Conservation (phyloP, 2,113 vertebrate species). For the Copsychus sechellarum region DNA sequence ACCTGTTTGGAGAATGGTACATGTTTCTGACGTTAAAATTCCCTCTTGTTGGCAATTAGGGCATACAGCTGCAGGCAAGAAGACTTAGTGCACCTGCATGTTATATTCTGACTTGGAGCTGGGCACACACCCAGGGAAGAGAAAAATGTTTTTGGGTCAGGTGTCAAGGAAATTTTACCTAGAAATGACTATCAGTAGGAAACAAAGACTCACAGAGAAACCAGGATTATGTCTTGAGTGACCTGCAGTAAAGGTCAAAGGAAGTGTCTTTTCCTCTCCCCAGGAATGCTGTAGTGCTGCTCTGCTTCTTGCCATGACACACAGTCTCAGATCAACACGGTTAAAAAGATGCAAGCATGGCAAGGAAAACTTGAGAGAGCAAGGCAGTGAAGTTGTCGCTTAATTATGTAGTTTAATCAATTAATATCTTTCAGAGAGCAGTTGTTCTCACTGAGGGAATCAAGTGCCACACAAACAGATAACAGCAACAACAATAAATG, state of each 20-base stretch:
- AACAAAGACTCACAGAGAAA: background rate
- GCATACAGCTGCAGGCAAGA: background rate
- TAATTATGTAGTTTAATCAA: background rate
- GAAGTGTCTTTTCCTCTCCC: background rate
- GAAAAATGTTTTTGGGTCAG: background rate
- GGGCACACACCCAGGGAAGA: background rate
- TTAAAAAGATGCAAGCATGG: background rate
- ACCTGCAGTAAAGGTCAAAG: background rate
- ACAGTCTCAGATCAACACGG: background rate
- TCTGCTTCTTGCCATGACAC: background rate
- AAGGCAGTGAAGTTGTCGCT: background rate
- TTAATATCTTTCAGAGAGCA: background rate
- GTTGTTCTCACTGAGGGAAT: background rate
- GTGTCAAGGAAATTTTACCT: background rate
- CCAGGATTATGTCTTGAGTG: background rate
- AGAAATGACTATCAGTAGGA: background rate
- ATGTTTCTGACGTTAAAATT: background rate
- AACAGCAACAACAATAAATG: background rate
- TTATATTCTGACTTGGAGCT: background rate
- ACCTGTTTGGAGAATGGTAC: background rate
- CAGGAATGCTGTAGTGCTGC: background rate
- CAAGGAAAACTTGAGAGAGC: background rate
- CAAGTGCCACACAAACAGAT: background rate
- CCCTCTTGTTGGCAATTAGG: background rate
- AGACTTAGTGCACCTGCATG: background rate